Evolutionary conservation across 1,140 invertebrate species (phyloP), one percentile per base, ranked within the genome.

Genomic region (Drosophila littoralis): DNA sequence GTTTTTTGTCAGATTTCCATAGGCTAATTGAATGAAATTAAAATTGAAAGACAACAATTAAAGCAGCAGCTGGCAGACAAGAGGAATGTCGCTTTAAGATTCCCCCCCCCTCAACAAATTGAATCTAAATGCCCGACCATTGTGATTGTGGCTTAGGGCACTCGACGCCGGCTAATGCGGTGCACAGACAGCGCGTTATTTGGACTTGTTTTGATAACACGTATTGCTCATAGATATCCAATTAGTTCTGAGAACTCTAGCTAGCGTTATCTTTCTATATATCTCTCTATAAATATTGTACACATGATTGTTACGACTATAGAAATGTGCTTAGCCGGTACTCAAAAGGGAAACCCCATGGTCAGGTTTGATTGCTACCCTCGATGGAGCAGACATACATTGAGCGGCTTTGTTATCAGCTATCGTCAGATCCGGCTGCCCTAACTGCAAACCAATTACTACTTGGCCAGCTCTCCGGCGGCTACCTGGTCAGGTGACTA

Each of bases 1-100:
- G n/a, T 54, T 81, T 54, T 81, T 50, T 59, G 73, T 81, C 63
- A 86, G 82, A 85, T 85, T 85, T 85, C 75, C 77, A 75, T 78
- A 69, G 70, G 57, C 83, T 86, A 86, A 86, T 86, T 86, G 83
- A 86, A 83, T 75, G 65, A 67, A 86, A 88, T 86, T 79, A 83
- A 86, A 86, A 88, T 79, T 82, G 65, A 88, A 88, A 88, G 76
- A 79, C 65, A 35, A 28, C 71, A 75, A 75, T 75, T 75, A 75
- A 71, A 75, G 57, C 52, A 33, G 45, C 61, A 60, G 55, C 9
- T 43, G 38, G 32, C 22, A 28, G 36, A 46, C 17, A 59, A 72
- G 8, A 69, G 46, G 55, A 75, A 74, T 74, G 57, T 75, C 59
- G 72, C 58, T 69, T 55, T 13, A 36, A 50, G 51, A 70, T 58